These are phyloP conservation scores for Lophotis ruficrista DNA, from an alignment of 2,113 vertebrate genomes.

Conservation along the genomic window DNA sequence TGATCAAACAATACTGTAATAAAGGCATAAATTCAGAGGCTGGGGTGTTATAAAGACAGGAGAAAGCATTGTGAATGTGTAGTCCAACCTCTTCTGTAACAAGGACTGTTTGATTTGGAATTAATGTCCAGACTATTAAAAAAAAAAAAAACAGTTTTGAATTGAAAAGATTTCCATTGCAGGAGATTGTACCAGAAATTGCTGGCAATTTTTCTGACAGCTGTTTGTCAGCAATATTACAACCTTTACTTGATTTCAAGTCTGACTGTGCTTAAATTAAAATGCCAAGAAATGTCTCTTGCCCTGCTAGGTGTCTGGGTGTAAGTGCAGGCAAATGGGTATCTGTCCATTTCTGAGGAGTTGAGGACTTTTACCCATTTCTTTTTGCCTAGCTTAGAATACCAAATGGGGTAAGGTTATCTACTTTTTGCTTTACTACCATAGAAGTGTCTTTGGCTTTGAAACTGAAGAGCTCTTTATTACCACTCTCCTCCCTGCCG, in stretches of 20 bases:
- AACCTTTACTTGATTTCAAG: background rate
- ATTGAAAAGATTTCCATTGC: background rate
- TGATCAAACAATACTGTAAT: slow-evolving; percentile 29
- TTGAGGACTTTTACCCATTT: background rate
- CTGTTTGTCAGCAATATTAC: background rate
- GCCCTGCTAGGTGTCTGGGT: background rate
- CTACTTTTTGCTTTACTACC: background rate
- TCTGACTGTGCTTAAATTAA: background rate
- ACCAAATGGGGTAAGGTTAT: background rate
- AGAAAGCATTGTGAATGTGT: background rate
- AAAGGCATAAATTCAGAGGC: slow-evolving; percentile 14
- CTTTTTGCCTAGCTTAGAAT: background rate
- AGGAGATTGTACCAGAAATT: background rate
- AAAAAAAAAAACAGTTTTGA: background rate
- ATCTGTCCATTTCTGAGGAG: background rate
- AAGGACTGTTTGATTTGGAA: background rate
- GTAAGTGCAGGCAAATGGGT: background rate
- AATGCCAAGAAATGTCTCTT: background rate
- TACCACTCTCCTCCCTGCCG: background rate
- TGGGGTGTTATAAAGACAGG: background rate
- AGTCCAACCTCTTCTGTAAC: background rate
- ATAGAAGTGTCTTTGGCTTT: background rate
- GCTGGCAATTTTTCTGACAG: background rate
- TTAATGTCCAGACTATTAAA: background rate
- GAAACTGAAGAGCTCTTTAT: background rate